These are phyloP conservation scores for Etheostoma perlongum DNA, from an alignment of 2,797 vertebrate genomes.

Conservation along the genomic window DNA sequence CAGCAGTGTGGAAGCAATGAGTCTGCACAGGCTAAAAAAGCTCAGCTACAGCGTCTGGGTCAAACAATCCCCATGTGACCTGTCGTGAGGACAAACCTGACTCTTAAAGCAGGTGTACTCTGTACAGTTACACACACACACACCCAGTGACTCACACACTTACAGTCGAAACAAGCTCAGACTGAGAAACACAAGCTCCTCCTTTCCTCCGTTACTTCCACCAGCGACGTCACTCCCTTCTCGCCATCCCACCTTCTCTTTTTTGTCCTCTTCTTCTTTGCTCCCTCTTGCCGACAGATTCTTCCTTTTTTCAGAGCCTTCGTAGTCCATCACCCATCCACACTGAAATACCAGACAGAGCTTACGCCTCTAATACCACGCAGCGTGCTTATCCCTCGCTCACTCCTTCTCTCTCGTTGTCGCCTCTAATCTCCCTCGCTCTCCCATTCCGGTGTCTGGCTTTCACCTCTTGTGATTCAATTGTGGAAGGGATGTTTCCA, in stretches of 20 bases:
- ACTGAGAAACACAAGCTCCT: slow-evolving; percentile 38
- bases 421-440: slow-evolving; percentile 63
- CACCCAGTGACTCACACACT: slow-evolving; percentile 36
- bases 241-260: slow-evolving; percentile 18
- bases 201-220: slow-evolving; percentile 25
- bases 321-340: slow-evolving; percentile 43
- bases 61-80: slow-evolving; percentile 42
- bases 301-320: slow-evolving; percentile 20
- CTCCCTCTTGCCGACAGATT: background rate
- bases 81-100: slow-evolving; percentile 7
- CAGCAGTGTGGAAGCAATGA: slow-evolving; percentile 13
- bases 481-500: slow-evolving; percentile 38
- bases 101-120: background rate
- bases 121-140: background rate
- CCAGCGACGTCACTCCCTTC: slow-evolving; percentile 13
- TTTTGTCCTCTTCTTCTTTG: background rate
- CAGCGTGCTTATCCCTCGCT: slow-evolving; percentile 72
- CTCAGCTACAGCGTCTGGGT: background rate
- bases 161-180: slow-evolving; percentile 37
- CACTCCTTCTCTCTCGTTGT: slow-evolving; percentile 59
- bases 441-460: slow-evolving; percentile 36
- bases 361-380: slow-evolving; percentile 78
- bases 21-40: background rate
- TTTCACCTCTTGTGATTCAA: slow-evolving; percentile 42
- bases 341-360: slow-evolving; percentile 83